A percentile compares a stretch with the other conserved stretches of the same genome.
phyloP scores from a whole-genome alignment of 2,797 vertebrate genomes.

The Falco rusticolus region DNA sequence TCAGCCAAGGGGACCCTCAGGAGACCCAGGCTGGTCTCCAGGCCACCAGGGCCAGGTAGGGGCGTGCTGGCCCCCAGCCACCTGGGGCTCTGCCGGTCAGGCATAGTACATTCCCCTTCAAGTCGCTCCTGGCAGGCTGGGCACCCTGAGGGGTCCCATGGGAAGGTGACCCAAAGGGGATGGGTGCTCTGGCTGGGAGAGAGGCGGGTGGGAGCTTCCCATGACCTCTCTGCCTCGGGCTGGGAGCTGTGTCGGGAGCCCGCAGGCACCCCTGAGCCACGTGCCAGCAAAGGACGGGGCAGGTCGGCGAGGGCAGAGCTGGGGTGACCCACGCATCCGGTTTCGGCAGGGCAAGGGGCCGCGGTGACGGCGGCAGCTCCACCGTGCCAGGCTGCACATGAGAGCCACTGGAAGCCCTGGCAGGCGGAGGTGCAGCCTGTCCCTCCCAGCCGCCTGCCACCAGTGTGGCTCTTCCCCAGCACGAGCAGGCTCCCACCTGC shows the following conservation, averaged over 20 bases:
- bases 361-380: accelerated
- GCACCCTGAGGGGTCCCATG: accelerated
- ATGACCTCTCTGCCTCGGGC: accelerated
- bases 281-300: not conserved
- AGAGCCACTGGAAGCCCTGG: not conserved
- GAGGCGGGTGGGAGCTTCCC: not conserved
- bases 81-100: not conserved
- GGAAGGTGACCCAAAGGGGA: not conserved
- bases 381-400: not conserved
- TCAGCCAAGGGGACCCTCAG: not conserved
- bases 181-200: not conserved
- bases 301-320: not conserved
- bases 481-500: accelerated
- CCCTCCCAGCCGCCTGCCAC: not conserved
- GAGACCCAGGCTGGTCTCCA: not conserved
- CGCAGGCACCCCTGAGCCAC: not conserved
- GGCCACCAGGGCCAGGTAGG: not conserved
- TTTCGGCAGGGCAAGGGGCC: not conserved
- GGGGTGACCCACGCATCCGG: not conserved
- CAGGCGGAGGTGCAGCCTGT: not conserved
- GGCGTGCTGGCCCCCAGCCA: not conserved
- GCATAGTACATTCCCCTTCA: not conserved
- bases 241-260: not conserved
- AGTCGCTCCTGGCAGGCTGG: not conserved
- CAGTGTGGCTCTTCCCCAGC: accelerated